Base-by-base conservation (phyloP, 2,888 invertebrate genomes). In the Drosophila monieri region DNA sequence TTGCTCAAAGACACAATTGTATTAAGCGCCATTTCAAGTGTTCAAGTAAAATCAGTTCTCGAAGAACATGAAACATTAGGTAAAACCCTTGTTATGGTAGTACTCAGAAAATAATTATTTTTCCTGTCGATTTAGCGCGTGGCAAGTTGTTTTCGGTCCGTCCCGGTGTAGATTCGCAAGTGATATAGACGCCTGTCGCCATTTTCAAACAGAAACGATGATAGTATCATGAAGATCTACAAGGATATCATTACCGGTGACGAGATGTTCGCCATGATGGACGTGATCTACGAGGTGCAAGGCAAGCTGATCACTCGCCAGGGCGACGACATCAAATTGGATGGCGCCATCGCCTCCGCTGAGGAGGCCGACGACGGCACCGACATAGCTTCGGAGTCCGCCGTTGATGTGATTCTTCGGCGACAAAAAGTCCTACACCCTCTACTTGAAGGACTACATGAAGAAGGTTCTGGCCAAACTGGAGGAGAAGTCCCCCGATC, bases 221-320 rank as follows among this genome's bases (percentile, higher is more conserved):
- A 54, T 46, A 59, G 46, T 52, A 74, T 94, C 93, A 98, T 98
- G 98, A 97, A 94, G 93, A 97, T 98, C 93, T 98, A 95, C 94
- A 98, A 97, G 93, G 98, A 98, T 93, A 94, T 96, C 93, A 95
- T 98, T 92, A 97, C 97, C 89, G 97, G 97, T 89, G 99, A 99
- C 92, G 99, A 99, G 94, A 97, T 99, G 96, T 98, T 98, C 94
- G 97, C 98, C 65, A 94, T 97, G 85, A 97, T 97, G 92, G 97
- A 97, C 92, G 97, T 98, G 56, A 91, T 98, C 68, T 98, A 97
- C 90, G 98, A 98, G 94, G 98, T 99, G 68, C 96, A 96, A 91
- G 98, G 98, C 89, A 97, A 94, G 94, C 92, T 96, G 74, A 93
- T 97, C 58, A 93, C 94, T 71, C 94, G 97, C 89, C 93, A 93